Evolutionary conservation across 2,888 invertebrate genomes (phyloP).

Genomic region (Monochamus alternatus): DNA sequence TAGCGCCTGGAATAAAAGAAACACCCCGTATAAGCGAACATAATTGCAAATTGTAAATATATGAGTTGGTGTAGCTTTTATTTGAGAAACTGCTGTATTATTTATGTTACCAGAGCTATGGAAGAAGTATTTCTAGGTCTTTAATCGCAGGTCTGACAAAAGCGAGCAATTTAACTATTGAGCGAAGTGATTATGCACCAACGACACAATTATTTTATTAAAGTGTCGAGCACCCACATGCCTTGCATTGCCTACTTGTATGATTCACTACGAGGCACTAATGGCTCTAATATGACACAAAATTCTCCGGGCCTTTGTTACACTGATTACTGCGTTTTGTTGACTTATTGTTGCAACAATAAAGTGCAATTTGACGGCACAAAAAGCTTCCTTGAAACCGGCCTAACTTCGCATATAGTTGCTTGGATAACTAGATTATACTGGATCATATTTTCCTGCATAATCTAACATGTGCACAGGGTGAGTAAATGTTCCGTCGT

Average conservation of each 20-base stretch:
- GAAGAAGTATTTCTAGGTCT: too few species aligned
- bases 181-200: conserved; percentile 1
- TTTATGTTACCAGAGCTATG: too few species aligned
- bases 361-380: not conserved
- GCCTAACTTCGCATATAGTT: not conserved
- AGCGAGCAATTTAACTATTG: conserved; percentile 22
- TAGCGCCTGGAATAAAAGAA: too few species aligned
- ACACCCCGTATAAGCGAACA: too few species aligned
- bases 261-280: conserved; percentile 19
- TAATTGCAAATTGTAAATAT: too few species aligned
- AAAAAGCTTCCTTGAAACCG: not conserved
- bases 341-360: not conserved
- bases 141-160: not conserved
- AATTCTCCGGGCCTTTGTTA: not conserved
- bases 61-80: too few species aligned
- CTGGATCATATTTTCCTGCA: too few species aligned
- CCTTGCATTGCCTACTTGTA: not conserved
- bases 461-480: too few species aligned
- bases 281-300: conserved; percentile 3
- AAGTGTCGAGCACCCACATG: not conserved
- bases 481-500: too few species aligned
- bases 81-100: too few species aligned
- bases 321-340: not conserved
- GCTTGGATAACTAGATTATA: not conserved
- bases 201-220: conserved; percentile 24